phyloP scores from a whole-genome alignment of 2,113 vertebrate genomes.

The Terrapene triunguis region DNA sequence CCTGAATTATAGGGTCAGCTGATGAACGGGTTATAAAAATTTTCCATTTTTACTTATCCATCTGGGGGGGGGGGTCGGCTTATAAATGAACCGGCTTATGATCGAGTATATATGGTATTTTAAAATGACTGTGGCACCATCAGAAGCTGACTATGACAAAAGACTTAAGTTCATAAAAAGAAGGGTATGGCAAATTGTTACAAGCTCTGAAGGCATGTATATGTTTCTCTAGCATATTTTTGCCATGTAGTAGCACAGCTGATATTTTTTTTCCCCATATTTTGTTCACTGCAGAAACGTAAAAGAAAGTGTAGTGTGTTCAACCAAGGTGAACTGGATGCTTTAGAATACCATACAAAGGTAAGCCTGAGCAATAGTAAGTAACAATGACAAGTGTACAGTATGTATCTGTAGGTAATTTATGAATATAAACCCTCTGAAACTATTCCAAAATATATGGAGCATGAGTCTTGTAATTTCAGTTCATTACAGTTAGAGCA shows the following conservation, averaged over 20 bases:
- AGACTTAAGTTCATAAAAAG: background rate
- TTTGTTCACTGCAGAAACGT: slow-evolving; percentile 82
- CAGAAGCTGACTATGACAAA: background rate
- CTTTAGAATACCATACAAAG: slow-evolving; percentile 88
- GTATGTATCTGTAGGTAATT: rapidly evolving
- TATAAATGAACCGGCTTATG: too few relatives aligned
- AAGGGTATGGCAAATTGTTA: background rate
- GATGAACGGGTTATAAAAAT: too few relatives aligned
- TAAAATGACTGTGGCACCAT: background rate
- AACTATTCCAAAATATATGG: background rate
- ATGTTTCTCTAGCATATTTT: background rate
- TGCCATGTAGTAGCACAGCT: background rate
- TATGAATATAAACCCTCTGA: background rate
- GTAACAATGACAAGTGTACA: background rate
- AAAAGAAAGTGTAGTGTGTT: slow-evolving; percentile 84
- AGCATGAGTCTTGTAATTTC: background rate
- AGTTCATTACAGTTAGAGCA: background rate
- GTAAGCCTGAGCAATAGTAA: slow-evolving; percentile 61
- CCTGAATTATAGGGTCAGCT: too few relatives aligned
- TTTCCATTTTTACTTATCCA: too few relatives aligned
- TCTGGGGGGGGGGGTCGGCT: too few relatives aligned
- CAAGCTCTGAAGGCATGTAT: background rate
- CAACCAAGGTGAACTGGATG: slow-evolving; percentile 93
- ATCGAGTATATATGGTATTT: background rate
- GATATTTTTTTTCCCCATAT: background rate